A percentile compares a stretch with the other conserved stretches of the same genome.
Conservation (phyloP, 2,888 invertebrate genomes). For the Heliconius sara region DNA sequence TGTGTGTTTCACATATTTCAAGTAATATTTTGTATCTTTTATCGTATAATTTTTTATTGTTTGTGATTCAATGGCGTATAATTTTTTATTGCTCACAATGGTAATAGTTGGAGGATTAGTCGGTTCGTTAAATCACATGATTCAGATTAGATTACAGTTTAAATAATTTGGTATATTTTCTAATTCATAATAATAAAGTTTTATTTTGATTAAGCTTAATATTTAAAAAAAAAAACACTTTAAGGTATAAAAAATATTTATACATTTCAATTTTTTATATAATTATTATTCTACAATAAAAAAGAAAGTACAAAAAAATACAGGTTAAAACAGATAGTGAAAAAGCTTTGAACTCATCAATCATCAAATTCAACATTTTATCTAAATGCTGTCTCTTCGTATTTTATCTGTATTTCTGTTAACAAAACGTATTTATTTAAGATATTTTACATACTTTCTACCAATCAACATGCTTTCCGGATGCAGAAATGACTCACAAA, state of each 20-base stretch:
- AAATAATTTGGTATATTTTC: not conserved
- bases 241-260: too few relatives aligned
- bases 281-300: too few relatives aligned
- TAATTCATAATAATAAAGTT: too few relatives aligned
- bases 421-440: not conserved
- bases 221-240: not conserved
- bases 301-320: too few relatives aligned
- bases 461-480: conserved; percentile 34
- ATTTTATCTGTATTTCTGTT: not conserved
- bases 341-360: not conserved
- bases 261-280: too few relatives aligned
- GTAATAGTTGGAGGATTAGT: not conserved
- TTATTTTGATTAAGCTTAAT: not conserved
- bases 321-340: too few relatives aligned
- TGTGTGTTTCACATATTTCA: not conserved
- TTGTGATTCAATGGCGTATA: not conserved
- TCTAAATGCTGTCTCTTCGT: not conserved
- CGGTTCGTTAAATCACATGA: not conserved
- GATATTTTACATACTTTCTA: conserved; percentile 31
- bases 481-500: conserved; percentile 28
- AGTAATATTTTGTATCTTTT: conserved; percentile 8
- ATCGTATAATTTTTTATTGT: not conserved
- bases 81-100: not conserved
- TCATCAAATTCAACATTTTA: not conserved
- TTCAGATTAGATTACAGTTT: not conserved